Evolutionary conservation across 2,113 vertebrate species (phyloP).

Genomic region (Anolis carolinensis): DNA sequence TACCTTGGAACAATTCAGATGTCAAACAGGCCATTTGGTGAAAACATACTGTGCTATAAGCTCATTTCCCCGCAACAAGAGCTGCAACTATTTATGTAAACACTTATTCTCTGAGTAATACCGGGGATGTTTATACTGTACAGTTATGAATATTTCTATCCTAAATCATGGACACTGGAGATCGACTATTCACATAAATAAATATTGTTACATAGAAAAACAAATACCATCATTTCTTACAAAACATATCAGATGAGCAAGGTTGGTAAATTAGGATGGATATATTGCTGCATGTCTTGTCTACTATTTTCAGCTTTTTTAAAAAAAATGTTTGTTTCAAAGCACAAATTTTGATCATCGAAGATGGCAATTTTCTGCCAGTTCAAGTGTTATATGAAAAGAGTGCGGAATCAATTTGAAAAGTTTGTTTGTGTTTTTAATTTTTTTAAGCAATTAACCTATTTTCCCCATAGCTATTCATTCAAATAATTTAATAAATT

Average conservation of each 20-base stretch:
- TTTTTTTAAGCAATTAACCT: slow-evolving; percentile 34
- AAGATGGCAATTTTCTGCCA: slow-evolving; percentile 53
- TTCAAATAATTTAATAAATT: slow-evolving; percentile 31
- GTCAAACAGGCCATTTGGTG: slow-evolving; percentile 59
- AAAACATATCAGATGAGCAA: slow-evolving; percentile 49
- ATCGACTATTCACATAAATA: slow-evolving; percentile 59
- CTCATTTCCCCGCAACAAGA: slow-evolving; percentile 59
- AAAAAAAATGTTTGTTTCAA: slow-evolving; percentile 55
- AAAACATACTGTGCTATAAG: slow-evolving; percentile 60
- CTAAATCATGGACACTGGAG: slow-evolving; percentile 45
- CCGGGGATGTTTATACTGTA: slow-evolving; percentile 76
- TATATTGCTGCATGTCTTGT: slow-evolving; percentile 49
- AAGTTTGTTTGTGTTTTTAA: slow-evolving; percentile 39
- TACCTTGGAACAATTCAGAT: slow-evolving; percentile 68
- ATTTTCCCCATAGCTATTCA: slow-evolving; percentile 40
- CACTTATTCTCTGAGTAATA: slow-evolving; percentile 52
- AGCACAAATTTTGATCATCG: slow-evolving; percentile 44
- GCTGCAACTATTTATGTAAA: slow-evolving; percentile 71
- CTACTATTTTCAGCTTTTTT: slow-evolving; percentile 46
- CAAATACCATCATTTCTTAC: slow-evolving; percentile 61
- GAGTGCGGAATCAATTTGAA: slow-evolving; percentile 46
- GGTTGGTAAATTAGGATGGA: slow-evolving; percentile 50
- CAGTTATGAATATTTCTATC: slow-evolving; percentile 73
- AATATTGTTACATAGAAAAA: slow-evolving; percentile 42
- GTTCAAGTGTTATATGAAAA: slow-evolving; percentile 57